phyloP scores from a whole-genome alignment of 2,113 vertebrate species.

The Coptodon bakossiorum region DNA sequence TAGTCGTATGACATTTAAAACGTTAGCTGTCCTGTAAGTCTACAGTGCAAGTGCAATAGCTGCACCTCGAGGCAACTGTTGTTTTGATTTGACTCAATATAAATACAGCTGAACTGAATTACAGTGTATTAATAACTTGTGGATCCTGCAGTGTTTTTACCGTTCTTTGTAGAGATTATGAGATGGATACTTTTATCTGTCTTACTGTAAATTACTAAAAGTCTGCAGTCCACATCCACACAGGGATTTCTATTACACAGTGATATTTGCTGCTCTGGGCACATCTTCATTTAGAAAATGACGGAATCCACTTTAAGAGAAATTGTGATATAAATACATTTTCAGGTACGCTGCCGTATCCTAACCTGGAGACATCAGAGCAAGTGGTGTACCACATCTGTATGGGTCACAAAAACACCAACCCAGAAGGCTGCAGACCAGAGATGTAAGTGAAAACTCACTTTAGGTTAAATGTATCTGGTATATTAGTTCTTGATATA shows the following conservation, averaged over 20 bases:
- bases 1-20: neutral
- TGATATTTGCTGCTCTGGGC: neutral
- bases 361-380: slow-evolving; percentile 62
- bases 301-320: neutral
- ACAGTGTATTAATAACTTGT: neutral
- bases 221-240: neutral
- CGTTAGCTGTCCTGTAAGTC: neutral
- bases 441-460: slow-evolving; percentile 63
- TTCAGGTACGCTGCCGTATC: slow-evolving; percentile 68
- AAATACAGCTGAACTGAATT: neutral
- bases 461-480: neutral
- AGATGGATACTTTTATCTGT: neutral
- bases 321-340: neutral
- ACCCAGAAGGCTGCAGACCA: slow-evolving; percentile 62
- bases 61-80: neutral
- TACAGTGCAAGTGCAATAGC: neutral
- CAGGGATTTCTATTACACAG: neutral
- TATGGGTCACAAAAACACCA: slow-evolving; percentile 62
- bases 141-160: neutral
- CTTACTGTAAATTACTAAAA: neutral
- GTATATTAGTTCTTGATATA: neutral
- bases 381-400: slow-evolving; percentile 68
- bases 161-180: neutral
- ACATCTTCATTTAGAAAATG: neutral
- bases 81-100: rapidly evolving